Evolutionary conservation across 2,888 invertebrate genomes (phyloP).

Genomic region (Heterodera filipjevi): DNA sequence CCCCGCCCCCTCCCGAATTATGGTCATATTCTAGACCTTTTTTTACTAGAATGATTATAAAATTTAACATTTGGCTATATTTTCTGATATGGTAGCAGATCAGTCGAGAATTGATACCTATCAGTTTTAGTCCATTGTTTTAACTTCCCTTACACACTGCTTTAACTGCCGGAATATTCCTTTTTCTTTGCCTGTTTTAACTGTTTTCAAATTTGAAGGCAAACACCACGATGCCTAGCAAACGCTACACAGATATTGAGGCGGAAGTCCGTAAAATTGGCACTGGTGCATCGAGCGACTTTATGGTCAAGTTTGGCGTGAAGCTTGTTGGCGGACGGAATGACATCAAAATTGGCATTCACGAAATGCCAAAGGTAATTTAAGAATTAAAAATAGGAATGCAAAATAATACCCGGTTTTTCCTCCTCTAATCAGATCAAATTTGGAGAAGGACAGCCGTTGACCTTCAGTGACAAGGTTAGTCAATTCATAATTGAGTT

Average conservation of each 20-base stretch:
- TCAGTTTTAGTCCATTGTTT: too few species aligned
- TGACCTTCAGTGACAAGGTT: neutral
- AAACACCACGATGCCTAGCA: constrained; percentile 31
- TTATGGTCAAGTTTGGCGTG: constrained; percentile 39
- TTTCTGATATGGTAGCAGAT: too few species aligned
- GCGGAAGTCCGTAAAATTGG: constrained; percentile 29
- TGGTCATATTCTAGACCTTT: too few species aligned
- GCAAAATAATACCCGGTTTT: neutral
- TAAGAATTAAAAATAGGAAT: neutral
- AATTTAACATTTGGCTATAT: too few species aligned
- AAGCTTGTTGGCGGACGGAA: constrained; percentile 9
- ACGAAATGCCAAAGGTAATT: constrained; percentile 9
- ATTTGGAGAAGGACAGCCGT: neutral
- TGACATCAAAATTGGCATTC: constrained; percentile 1
- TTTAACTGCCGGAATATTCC: too few species aligned
- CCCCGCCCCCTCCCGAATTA: too few species aligned
- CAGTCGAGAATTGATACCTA: too few species aligned
- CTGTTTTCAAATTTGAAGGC: constrained; percentile 29
- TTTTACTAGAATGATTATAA: too few species aligned
- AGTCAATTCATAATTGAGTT: too few species aligned
- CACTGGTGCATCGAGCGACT: constrained; percentile 16
- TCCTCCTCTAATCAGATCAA: neutral
- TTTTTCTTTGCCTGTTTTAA: neutral
- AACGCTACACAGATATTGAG: constrained; percentile 29
- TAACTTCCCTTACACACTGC: too few species aligned